A percentile compares a stretch with the other conserved stretches of the same genome.
These are phyloP conservation scores for Carassius auratus DNA, from an alignment of 2,113 vertebrate genomes.

Conservation along the genomic window DNA sequence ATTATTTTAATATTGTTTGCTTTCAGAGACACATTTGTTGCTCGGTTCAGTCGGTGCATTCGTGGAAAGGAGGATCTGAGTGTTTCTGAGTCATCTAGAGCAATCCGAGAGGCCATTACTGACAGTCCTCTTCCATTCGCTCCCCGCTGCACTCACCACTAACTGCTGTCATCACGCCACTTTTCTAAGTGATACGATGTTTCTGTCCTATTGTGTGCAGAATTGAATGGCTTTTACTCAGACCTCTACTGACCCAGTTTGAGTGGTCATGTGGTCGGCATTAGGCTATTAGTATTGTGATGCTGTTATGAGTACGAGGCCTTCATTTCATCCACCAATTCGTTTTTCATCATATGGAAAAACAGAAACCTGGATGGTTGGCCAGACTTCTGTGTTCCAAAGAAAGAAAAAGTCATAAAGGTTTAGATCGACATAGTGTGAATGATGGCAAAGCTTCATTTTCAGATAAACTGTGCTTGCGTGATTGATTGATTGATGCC, in stretches of 20 bases:
- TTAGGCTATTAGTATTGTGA: not conserved
- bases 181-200: not conserved
- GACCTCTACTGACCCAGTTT: not conserved
- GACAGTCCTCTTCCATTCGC: not conserved
- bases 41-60: not conserved
- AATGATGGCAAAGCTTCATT: not conserved
- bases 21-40: not conserved
- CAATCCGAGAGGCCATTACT: constrained; percentile 22
- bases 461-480: not conserved
- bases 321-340: not conserved
- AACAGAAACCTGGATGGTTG: not conserved
- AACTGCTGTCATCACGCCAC: constrained; percentile 18
- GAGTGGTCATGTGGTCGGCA: not conserved
- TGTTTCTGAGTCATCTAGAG: constrained; percentile 7
- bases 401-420: not conserved
- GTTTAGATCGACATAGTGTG: not conserved
- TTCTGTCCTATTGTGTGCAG: not conserved
- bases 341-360: not conserved
- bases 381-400: not conserved
- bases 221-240: constrained; percentile 34
- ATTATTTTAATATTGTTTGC: not conserved
- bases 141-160: not conserved
- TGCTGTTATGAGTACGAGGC: not conserved
- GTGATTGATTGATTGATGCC: not conserved
- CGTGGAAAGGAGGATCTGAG: not conserved